Conservation (phyloP, 2,113 vertebrate species). For the Barnardius zonarius region DNA sequence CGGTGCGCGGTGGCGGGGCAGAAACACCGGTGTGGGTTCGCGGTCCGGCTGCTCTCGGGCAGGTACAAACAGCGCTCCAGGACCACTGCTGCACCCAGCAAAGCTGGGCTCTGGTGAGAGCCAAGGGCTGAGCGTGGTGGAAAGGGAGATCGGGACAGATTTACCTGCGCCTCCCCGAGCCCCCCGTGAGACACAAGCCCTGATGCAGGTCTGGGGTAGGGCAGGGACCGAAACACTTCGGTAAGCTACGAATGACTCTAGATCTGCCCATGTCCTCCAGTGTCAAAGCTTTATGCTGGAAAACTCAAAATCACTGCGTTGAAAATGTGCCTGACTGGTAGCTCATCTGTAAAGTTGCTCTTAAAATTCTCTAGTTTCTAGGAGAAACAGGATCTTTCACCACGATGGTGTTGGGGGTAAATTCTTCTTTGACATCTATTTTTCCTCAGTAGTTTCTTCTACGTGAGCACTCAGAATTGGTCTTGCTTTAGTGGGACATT, state of each 20-base stretch:
- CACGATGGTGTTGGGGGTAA: neutral
- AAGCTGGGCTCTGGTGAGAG: neutral
- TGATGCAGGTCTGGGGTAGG: neutral
- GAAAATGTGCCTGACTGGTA: neutral
- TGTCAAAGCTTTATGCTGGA: neutral
- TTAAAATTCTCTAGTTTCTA: neutral
- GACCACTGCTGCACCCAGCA: rapidly evolving
- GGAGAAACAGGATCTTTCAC: neutral
- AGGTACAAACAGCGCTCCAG: rapidly evolving
- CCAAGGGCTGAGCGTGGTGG: neutral
- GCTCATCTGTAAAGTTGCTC: neutral
- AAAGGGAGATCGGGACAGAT: rapidly evolving
- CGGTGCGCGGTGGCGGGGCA: neutral
- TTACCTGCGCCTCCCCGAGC: rapidly evolving
- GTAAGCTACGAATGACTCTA: neutral
- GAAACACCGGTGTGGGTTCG: neutral
- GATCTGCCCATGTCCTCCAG: neutral
- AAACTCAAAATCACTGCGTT: neutral
- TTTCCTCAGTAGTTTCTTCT: neutral
- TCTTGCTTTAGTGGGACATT: neutral
- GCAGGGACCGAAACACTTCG: neutral
- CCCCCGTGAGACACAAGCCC: rapidly evolving
- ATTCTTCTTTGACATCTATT: neutral
- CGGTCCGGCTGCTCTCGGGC: neutral
- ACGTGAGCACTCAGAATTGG: neutral